Base-by-base conservation (phyloP, 2,113 vertebrate genomes). In the Cisticola juncidis region DNA sequence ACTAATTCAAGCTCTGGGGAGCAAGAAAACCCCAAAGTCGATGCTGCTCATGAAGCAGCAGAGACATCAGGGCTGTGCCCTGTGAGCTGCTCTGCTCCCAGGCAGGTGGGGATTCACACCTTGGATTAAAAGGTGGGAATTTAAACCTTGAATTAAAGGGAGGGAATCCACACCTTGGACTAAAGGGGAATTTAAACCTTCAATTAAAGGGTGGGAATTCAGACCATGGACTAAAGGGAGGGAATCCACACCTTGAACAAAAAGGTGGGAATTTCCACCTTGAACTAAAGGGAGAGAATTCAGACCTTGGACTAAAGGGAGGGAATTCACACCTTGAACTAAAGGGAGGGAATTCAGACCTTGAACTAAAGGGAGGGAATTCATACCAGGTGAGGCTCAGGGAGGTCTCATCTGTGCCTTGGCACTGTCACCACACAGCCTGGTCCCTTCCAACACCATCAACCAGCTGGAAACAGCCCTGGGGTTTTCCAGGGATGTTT, bases 391-490 rank as follows among this genome's bases (percentile, higher is more conserved):
- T 48, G 45, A 26, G 82, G 74, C 38, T 69, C 84, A 31, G 40
- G 14, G 15, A 5, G 4, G 9, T 22, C 69, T 62, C 77, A 79
- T 9, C 65, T 24, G 16, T 35, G 82, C 45, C 65, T 42, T 22
- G 17, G 45, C 33, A 24, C 54, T 3, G 1, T 0, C 0, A 28
- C 11, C 53, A 40, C 44, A 58, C 35, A 70, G 29, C 42, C 65
- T 51, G 22, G 20, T 35, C 53, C 14, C 2, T 3, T 24, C 4
- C 19, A 85, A 66, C 38, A 62, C 50, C 40, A 25, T 7, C 50
- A 33, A 51, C 6, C 3, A 9, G 40, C 40, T 77, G 36, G 14
- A 60, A 91, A 51, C 0, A 68, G 14, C 36, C 35, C 35, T 10
- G 2, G 38, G 51, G 47, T 88, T 81, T 61, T 18, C 40, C 4